Conservation (phyloP, 2,797 vertebrate genomes). For the Scolopax bukidnonensis region DNA sequence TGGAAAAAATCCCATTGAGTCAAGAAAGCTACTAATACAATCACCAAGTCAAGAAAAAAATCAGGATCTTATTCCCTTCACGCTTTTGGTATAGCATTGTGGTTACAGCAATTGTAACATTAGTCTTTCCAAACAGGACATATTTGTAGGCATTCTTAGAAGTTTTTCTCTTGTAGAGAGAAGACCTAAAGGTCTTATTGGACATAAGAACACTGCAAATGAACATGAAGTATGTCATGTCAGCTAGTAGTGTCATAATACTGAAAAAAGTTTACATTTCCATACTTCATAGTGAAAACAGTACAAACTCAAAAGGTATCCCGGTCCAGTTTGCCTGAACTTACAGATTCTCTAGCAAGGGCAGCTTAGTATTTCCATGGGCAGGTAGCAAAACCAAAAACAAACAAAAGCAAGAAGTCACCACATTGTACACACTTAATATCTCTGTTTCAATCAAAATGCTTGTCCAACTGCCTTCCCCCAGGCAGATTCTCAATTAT, state of each 20-base stretch:
- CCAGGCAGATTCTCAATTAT: conserved; percentile 38
- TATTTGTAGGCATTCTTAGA: conserved; percentile 80
- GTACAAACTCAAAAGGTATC: not conserved
- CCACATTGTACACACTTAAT: not conserved
- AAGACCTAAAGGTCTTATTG: conserved; percentile 84
- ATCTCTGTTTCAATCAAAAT: not conserved
- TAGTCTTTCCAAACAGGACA: conserved; percentile 63
- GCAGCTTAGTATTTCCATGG: conserved; percentile 29
- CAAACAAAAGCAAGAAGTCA: conserved; percentile 25
- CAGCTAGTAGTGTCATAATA: conserved; percentile 68
- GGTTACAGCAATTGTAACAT: conserved; percentile 65
- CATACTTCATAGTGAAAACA: not conserved
- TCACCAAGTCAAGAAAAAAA: conserved; percentile 83
- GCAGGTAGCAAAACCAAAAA: conserved; percentile 46
- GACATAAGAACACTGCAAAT: conserved; percentile 77
- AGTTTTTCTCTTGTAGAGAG: conserved; percentile 88
- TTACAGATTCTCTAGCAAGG: conserved; percentile 57
- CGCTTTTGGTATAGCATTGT: conserved; percentile 77
- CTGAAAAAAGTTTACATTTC: conserved; percentile 61
- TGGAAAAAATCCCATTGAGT: conserved; percentile 55
- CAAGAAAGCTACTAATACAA: conserved; percentile 82
- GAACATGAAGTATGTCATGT: conserved; percentile 17
- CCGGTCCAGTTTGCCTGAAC: conserved; percentile 31
- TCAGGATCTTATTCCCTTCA: conserved; percentile 77
- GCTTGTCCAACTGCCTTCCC: conserved; percentile 33